Evolutionary conservation across 2,113 vertebrate genomes (phyloP).

Genomic region (Macaca nemestrina): DNA sequence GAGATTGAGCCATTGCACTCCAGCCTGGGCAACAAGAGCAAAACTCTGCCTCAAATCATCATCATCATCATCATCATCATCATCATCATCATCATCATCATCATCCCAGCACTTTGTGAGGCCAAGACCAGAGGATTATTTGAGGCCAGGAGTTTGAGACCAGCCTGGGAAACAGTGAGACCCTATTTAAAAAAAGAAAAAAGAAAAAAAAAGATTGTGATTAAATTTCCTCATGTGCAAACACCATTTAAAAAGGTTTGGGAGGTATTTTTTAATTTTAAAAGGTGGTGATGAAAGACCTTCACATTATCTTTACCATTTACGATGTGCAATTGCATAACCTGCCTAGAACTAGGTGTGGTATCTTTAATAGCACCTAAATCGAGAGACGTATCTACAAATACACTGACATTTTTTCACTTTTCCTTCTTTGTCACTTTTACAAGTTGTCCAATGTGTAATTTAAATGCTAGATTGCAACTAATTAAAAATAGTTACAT

Average conservation of each 20-base stretch:
- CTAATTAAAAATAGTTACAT: background rate
- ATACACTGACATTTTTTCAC: background rate
- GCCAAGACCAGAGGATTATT: no score
- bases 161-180: background rate
- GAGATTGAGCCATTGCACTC: no score
- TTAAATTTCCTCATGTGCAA: constrained; percentile 9
- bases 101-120: no score
- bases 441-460: background rate
- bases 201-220: background rate
- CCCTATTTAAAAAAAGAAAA: background rate
- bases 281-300: background rate
- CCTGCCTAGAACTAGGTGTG: background rate
- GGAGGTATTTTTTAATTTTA: background rate
- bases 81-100: no score
- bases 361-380: background rate
- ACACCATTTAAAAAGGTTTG: background rate
- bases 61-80: no score
- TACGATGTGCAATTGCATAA: background rate
- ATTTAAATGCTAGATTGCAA: background rate
- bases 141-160: no score
- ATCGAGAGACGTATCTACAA: background rate
- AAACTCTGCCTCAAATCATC: no score
- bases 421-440: background rate
- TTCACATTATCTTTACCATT: background rate
- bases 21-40: no score